Conservation (phyloP, 2,113 vertebrate genomes). For the Vidua macroura region DNA sequence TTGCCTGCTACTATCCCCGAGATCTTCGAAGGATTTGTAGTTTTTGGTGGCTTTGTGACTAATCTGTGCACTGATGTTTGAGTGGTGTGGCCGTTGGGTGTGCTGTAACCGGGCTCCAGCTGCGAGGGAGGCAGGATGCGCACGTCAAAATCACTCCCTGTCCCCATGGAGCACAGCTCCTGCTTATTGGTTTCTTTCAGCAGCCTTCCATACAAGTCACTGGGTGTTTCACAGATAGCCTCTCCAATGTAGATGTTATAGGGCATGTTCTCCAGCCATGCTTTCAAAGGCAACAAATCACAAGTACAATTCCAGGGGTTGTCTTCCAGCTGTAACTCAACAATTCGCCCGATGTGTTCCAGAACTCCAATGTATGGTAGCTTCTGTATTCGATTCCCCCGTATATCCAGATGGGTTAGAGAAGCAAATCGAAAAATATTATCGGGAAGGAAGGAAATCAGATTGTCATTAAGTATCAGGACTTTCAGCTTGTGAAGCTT, state of each 20-base stretch:
- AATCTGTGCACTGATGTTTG: constrained; percentile 82
- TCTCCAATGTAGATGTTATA: constrained; percentile 98
- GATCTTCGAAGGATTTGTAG: constrained; percentile 92
- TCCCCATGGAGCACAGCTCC: constrained; percentile 95
- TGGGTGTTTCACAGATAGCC: constrained; percentile 96
- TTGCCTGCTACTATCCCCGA: constrained; percentile 95
- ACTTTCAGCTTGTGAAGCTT: constrained; percentile 98
- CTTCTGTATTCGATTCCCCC: constrained; percentile 96
- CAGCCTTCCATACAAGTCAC: constrained; percentile 92
- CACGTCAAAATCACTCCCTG: constrained; percentile 92
- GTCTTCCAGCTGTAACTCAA: constrained; percentile 94
- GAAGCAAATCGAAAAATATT: constrained; percentile 99
- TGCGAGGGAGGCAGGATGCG: constrained; percentile 85
- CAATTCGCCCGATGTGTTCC: constrained; percentile 95
- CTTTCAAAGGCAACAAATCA: constrained; percentile 93
- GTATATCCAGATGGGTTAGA: constrained; percentile 97
- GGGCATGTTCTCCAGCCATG: constrained; percentile 99
- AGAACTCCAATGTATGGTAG: constrained; percentile 95
- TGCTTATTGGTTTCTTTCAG: constrained; percentile 97
- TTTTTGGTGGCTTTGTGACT: constrained; percentile 89
- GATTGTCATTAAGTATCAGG: constrained; percentile 97
- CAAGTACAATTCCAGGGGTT: constrained; percentile 99
- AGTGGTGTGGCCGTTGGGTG: constrained; percentile 80
- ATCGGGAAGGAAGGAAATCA: constrained; percentile 93
- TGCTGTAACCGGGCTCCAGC: constrained; percentile 81